Conservation (phyloP, 2,113 vertebrate species). For the Brachyistius frenatus region DNA sequence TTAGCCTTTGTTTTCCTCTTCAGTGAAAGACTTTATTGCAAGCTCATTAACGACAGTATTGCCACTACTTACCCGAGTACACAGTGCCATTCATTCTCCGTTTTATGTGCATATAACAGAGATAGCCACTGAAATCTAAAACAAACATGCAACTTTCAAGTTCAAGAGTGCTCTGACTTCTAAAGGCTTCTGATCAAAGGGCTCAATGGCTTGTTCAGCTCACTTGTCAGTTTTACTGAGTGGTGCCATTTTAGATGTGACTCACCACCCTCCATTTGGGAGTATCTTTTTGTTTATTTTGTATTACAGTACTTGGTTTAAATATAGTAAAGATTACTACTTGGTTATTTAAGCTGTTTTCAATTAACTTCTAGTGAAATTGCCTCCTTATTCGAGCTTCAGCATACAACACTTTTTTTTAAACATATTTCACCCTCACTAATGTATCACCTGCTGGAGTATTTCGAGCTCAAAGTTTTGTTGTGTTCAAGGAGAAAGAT, state of each 20-base stretch:
- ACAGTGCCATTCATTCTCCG: slow-evolving; percentile 50
- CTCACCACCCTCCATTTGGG: slow-evolving; percentile 32
- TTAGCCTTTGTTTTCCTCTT: slow-evolving; percentile 39
- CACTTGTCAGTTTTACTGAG: slow-evolving; percentile 61
- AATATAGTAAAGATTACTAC: slow-evolving; percentile 10
- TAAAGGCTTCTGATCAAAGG: slow-evolving; percentile 71
- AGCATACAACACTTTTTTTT: slow-evolving; percentile 29
- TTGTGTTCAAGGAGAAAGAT: slow-evolving; percentile 47
- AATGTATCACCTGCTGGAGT: slow-evolving; percentile 30
- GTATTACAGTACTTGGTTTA: neutral
- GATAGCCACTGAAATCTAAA: slow-evolving; percentile 59
- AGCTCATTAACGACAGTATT: slow-evolving; percentile 57
- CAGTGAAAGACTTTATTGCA: slow-evolving; percentile 40
- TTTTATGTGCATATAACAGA: slow-evolving; percentile 67
- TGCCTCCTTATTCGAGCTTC: slow-evolving; percentile 1
- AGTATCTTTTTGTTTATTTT: neutral
- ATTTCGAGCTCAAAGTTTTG: slow-evolving; percentile 43
- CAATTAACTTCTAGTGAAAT: neutral
- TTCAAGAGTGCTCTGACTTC: slow-evolving; percentile 67
- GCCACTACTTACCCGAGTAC: slow-evolving; percentile 21
- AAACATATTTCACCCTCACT: slow-evolving; percentile 16
- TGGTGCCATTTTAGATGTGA: slow-evolving; percentile 33
- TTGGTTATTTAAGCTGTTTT: slow-evolving; percentile 2
- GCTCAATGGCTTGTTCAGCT: slow-evolving; percentile 54
- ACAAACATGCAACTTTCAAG: slow-evolving; percentile 65